phyloP scores from a whole-genome alignment of 2,797 vertebrate species.

The Enteromius mattozi region DNA sequence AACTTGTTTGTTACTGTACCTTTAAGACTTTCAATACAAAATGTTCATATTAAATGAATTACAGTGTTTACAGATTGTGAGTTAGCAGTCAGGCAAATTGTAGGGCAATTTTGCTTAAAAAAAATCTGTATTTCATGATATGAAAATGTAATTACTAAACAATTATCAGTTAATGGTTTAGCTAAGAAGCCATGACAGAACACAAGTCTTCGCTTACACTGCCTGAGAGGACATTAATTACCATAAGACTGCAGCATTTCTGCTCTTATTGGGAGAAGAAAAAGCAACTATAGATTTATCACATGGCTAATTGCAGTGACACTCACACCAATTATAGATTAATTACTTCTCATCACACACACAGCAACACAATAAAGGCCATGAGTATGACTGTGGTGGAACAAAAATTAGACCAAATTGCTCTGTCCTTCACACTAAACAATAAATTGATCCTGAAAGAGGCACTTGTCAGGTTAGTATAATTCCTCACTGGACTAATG shows the following conservation, averaged over 20 bases:
- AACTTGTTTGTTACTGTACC: neutral
- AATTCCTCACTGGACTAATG: neutral
- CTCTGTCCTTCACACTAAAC: slow-evolving; percentile 5
- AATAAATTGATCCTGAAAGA: slow-evolving; percentile 16
- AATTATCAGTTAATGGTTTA: slow-evolving; percentile 1
- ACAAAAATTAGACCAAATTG: slow-evolving; percentile 24
- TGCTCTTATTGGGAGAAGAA: slow-evolving; percentile 1
- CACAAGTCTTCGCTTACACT: slow-evolving; percentile 12
- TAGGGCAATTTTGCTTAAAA: neutral
- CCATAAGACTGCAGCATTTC: neutral
- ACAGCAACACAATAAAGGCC: neutral
- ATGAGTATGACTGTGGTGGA: neutral
- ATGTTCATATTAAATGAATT: neutral
- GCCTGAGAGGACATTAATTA: slow-evolving; percentile 30
- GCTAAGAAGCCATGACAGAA: neutral
- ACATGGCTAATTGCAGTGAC: slow-evolving; percentile 42
- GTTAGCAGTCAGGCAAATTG: neutral
- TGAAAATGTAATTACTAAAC: neutral
- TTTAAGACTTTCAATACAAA: neutral
- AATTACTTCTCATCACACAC: slow-evolving; percentile 13
- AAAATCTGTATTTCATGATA: neutral
- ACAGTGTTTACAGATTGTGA: neutral
- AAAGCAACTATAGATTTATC: slow-evolving; percentile 19
- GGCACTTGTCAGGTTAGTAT: neutral
- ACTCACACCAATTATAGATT: slow-evolving; percentile 19